Conservation (phyloP, 1,140 invertebrate species). For the Metopolophium dirhodum region DNA sequence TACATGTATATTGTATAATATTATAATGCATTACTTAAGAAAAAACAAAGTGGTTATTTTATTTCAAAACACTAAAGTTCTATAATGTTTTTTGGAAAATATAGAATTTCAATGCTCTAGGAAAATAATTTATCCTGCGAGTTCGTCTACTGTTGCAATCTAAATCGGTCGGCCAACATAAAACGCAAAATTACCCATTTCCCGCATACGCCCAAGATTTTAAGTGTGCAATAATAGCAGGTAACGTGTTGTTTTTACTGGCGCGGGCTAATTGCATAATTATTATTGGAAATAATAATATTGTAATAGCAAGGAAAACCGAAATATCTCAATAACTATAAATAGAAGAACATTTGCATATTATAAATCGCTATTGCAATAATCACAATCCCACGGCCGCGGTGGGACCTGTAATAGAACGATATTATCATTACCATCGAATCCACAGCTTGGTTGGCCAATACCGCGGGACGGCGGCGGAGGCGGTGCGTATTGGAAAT, state of each 20-base stretch:
- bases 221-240: background rate
- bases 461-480: background rate
- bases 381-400: background rate
- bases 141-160: background rate
- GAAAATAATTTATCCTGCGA: background rate
- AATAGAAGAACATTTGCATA: background rate
- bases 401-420: background rate
- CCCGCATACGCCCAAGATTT: background rate
- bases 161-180: background rate
- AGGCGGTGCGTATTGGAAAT: background rate
- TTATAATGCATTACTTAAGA: background rate
- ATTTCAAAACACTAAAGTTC: background rate
- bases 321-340: background rate
- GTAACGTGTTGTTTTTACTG: background rate
- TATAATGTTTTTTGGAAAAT: background rate
- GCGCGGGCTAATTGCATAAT: background rate
- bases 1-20: background rate
- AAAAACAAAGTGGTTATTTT: background rate
- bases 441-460: background rate
- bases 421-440: background rate
- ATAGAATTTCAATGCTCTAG: background rate
- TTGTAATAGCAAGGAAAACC: background rate
- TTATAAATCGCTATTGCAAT: background rate
- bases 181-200: background rate
- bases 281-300: background rate